phyloP scores from a whole-genome alignment of 2,113 vertebrate genomes.

The Archilochus colubris region DNA sequence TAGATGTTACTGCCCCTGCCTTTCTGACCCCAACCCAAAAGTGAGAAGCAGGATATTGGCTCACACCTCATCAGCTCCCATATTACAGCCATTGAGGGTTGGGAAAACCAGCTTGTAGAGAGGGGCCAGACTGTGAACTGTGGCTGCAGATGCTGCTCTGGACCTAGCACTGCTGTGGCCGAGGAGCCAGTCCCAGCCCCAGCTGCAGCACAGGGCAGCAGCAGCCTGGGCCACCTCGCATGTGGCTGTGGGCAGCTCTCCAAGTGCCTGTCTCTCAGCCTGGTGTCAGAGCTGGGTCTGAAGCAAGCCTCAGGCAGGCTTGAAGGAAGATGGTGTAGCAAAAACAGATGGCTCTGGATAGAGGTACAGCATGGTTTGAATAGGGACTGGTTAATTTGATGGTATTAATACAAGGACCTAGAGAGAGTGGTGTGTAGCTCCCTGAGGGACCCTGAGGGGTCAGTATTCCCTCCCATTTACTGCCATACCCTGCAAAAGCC shows the following conservation, averaged over 20 bases:
- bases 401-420: no score
- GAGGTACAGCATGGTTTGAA: no score
- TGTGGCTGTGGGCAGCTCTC: not conserved
- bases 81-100: not conserved
- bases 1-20: not conserved
- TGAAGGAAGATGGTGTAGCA: not conserved
- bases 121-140: not conserved
- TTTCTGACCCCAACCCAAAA: not conserved
- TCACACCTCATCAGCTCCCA: not conserved
- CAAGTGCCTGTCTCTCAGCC: not conserved
- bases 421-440: no score
- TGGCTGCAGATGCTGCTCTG: not conserved
- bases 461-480: no score
- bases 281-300: not conserved
- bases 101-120: not conserved
- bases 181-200: not conserved
- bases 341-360: not conserved
- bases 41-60: not conserved
- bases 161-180: accelerated
- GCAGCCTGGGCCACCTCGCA: not conserved
- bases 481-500: no score
- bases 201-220: not conserved
- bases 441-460: no score
- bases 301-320: not conserved
- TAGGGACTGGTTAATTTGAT: no score